Base-by-base conservation (phyloP, 1,140 invertebrate species). In the Andricus grossulariae region DNA sequence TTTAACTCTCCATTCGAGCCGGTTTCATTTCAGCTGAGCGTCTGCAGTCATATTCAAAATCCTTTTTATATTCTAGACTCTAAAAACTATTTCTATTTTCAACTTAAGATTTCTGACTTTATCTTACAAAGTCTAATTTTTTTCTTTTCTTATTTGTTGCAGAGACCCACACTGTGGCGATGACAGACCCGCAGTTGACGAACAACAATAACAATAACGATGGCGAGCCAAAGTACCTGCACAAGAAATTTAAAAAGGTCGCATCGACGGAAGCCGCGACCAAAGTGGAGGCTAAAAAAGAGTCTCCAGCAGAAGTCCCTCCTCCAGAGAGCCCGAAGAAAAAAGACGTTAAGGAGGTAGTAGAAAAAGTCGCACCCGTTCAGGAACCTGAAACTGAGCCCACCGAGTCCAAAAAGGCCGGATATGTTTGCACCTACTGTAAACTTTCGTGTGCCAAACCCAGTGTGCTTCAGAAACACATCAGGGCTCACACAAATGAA, bases 391-490 rank as follows among this genome's bases (percentile, higher is more conserved):
- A 86, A 70, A 57, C 75, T 66, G 90, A 90, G n/a, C 84, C 84
- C 21, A 73, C 82, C 79, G 86, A 92, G 85, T 81, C 91, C 1
- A 85, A 86, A 81, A 88, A 93, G 86, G 82, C 87, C 18, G 85
- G 86, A 78, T 95, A 98, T 90, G 93, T 96, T 75, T 98, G 97
- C 87, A 94, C 94, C 3, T 98, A 97, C 89, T 98, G 97, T 91
- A 96, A 95, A 86, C 91, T 97, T 84, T 94, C 94, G 54, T 98
- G 97, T 92, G 95, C 97, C 81, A 98, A 98, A 90, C 97, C 97
- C n/a, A 98, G 97, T 85, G 97, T 98, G 55, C 92, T 98, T 70
- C 95, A 98, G 88, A 98, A 98, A 92, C 97, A 98, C 92, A 96
- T 98, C 85, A 94, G 97, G 83, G 94, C 97, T 77, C 96, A 98